These are phyloP conservation scores for Chitala chitala DNA, from an alignment of 2,113 vertebrate species.

Conservation along the genomic window DNA sequence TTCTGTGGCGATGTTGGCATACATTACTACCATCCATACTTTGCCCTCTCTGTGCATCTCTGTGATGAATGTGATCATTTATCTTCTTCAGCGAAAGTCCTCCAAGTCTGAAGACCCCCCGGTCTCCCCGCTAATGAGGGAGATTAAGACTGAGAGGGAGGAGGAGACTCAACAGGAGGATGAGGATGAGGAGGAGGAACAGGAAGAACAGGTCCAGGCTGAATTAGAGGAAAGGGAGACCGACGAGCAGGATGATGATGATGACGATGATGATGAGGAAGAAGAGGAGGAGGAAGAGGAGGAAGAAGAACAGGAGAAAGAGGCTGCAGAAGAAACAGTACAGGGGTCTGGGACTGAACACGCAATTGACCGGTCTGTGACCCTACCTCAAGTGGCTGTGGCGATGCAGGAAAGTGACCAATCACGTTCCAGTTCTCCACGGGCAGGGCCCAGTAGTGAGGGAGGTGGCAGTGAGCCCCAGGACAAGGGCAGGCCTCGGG, in stretches of 20 bases:
- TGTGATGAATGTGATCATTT: neutral
- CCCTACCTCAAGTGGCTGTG: slow-evolving; percentile 50
- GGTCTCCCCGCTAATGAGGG: slow-evolving; percentile 67
- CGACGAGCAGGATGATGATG: slow-evolving; percentile 37
- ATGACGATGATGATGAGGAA: slow-evolving; percentile 31
- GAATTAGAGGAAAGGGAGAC: slow-evolving; percentile 33
- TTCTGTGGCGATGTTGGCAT: too few relatives aligned
- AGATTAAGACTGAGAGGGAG: slow-evolving; percentile 81
- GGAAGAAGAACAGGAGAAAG: slow-evolving; percentile 12
- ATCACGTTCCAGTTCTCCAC: slow-evolving; percentile 71
- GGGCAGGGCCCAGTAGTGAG: slow-evolving; percentile 76
- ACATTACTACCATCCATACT: too few relatives aligned
- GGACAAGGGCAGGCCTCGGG: slow-evolving; percentile 73
- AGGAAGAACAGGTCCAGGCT: slow-evolving; percentile 38
- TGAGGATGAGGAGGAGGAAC: slow-evolving; percentile 42
- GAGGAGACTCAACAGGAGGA: slow-evolving; percentile 54
- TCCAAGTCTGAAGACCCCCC: slow-evolving; percentile 71
- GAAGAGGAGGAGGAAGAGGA: slow-evolving; percentile 4
- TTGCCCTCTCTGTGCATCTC: neutral
- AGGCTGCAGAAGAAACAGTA: slow-evolving; percentile 30
- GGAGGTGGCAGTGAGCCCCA: slow-evolving; percentile 55
- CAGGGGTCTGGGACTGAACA: slow-evolving; percentile 30
- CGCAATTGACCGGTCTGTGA: slow-evolving; percentile 25
- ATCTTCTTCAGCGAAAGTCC: slow-evolving; percentile 66
- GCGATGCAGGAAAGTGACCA: slow-evolving; percentile 72